Conservation (phyloP, 2,797 vertebrate species). For the Carduelis carduelis region DNA sequence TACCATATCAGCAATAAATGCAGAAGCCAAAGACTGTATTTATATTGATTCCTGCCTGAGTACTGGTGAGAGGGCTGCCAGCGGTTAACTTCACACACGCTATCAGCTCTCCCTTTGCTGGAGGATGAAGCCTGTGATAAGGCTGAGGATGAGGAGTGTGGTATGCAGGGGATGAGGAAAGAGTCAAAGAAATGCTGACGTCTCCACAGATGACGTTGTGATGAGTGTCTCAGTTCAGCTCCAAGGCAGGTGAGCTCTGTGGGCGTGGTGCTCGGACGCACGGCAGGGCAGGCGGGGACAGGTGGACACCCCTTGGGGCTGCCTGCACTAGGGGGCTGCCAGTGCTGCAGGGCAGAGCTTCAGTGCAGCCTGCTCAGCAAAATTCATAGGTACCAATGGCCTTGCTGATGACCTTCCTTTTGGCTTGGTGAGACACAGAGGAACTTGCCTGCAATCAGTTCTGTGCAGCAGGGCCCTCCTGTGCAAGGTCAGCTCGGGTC, state of each 20-base stretch:
- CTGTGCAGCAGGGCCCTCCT: background rate
- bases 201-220: background rate
- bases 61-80: background rate
- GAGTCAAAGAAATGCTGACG: background rate
- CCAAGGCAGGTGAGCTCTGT: background rate
- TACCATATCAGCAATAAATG: background rate
- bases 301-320: background rate
- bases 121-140: background rate
- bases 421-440: background rate
- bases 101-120: background rate
- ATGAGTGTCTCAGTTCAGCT: background rate
- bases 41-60: background rate
- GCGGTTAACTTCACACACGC: accelerated
- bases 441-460: background rate
- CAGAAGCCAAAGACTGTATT: background rate
- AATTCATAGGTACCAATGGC: background rate
- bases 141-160: background rate
- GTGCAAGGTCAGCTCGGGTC: background rate
- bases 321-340: background rate
- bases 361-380: background rate
- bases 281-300: accelerated
- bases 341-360: background rate
- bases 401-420: background rate
- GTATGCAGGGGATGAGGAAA: background rate
- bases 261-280: accelerated